Percentiles rank a stretch among this genome's conserved stretches.
Evolutionary conservation across 92 coral and sea anemone species (phyloP).

Genomic region (Umimayanthus chanpuru): DNA sequence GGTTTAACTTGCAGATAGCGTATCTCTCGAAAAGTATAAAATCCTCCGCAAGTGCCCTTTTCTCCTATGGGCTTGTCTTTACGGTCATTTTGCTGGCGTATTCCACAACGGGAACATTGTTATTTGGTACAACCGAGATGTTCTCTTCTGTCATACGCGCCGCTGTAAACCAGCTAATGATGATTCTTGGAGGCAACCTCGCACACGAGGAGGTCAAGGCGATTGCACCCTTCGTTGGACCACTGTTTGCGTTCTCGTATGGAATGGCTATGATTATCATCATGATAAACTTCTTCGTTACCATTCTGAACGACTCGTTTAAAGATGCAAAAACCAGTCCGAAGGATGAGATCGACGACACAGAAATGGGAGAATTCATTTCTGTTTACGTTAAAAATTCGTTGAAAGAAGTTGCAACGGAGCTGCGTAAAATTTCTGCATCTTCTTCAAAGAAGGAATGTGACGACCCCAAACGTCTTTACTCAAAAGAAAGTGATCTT

Average conservation of each 20-base stretch:
- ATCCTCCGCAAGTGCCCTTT: conserved; percentile 53
- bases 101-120: conserved; percentile 67
- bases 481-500: conserved; percentile 46
- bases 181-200: conserved; percentile 75
- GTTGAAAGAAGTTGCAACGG: conserved; percentile 60
- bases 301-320: conserved; percentile 86
- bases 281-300: conserved; percentile 79
- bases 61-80: conserved; percentile 63
- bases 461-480: not conserved
- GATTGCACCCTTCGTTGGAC: conserved; percentile 61
- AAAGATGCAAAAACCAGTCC: conserved; percentile 49
- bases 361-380: conserved; percentile 64
- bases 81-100: conserved; percentile 64
- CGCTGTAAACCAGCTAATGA: conserved; percentile 68
- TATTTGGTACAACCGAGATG: conserved; percentile 61
- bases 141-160: conserved; percentile 68
- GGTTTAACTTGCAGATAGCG: conserved; percentile 73
- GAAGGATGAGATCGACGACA: conserved; percentile 54
- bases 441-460: not conserved
- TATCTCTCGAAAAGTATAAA: conserved; percentile 57
- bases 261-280: conserved; percentile 67
- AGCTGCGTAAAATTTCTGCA: conserved; percentile 22
- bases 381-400: conserved; percentile 49
- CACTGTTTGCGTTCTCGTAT: conserved; percentile 70
- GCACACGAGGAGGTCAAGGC: conserved; percentile 59